Base-by-base conservation (phyloP, 2,113 vertebrate genomes). In the Taurulus bubalis region DNA sequence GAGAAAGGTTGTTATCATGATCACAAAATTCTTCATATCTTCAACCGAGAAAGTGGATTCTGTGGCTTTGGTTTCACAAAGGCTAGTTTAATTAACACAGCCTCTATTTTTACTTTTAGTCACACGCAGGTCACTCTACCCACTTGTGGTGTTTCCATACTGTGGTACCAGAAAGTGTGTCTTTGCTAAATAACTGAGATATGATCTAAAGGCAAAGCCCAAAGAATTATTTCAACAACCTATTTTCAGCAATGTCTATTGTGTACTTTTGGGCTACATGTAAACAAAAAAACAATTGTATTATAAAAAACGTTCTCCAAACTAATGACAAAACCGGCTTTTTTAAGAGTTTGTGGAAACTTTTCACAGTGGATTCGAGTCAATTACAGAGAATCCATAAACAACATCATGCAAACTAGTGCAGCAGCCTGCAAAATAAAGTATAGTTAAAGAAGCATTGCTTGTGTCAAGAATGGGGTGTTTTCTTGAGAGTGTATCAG, bases 1-100 rank as follows among this genome's bases (percentile, higher is more conserved):
- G 66, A 76, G 53, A 77, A 60, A 73, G 45, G 69, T 75, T 89
- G 63, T 87, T 86, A 75, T 86, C 77, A 70, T 63, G 49, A 89
- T 69, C 62, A 79, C 65, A 79, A 75, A 74, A 79, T 82, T 20
- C 53, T 51, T 87, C 86, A 75, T 68, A 71, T 86, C 38, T 66
- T 80, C 66, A 47, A 34, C 51, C 26, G 53, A 77, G 51, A 82
- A 87, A 84, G 75, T 64, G 12, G 65, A 74, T 71, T 72, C n/a
- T 34, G 40, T 63, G 53, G 45, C 34, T 69, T 75, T 69, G 7
- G n/a, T 76, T 82, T 82, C 60, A 67, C 75, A 51, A 72, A 20
- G 18, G 4, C 6, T 8, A 36, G 20, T 51, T 80, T 81, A 26
- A 34, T 70, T 49, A 74, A 16, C n/a, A 45, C 32, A 11, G 55